phyloP scores from a whole-genome alignment of 2,888 invertebrate genomes.

The Diarsia dahlii region DNA sequence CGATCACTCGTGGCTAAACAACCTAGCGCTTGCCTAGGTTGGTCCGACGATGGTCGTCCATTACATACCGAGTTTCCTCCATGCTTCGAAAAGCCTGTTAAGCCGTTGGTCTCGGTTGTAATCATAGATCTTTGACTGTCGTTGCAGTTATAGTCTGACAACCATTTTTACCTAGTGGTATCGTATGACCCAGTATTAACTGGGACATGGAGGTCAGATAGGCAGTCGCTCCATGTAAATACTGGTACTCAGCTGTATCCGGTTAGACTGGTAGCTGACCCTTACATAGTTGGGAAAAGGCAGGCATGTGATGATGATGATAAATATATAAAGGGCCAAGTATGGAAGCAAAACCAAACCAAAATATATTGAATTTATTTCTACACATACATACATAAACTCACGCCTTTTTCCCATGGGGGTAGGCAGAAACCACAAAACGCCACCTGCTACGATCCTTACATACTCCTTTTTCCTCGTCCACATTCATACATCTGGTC shows the following conservation, averaged over 20 bases:
- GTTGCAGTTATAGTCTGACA: background rate
- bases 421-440: too few relatives aligned
- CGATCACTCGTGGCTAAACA: background rate
- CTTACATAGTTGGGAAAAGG: background rate
- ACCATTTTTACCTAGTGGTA: background rate
- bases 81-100: background rate
- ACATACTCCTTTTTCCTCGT: too few relatives aligned
- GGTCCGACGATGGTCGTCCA: too few relatives aligned
- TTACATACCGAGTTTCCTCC: background rate
- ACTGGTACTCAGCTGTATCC: background rate
- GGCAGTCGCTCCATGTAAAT: background rate
- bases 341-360: background rate
- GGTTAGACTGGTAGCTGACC: background rate
- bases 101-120: background rate
- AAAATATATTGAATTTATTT: background rate
- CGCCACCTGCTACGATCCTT: too few relatives aligned
- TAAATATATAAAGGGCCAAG: background rate
- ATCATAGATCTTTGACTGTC: background rate
- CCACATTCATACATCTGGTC: too few relatives aligned
- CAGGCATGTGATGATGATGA: background rate
- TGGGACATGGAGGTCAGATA: background rate
- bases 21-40: background rate
- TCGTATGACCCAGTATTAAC: background rate
- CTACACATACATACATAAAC: background rate
- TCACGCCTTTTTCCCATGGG: too few relatives aligned